phyloP scores from a whole-genome alignment of 2,888 invertebrate species.

The Melanostoma scalare region DNA sequence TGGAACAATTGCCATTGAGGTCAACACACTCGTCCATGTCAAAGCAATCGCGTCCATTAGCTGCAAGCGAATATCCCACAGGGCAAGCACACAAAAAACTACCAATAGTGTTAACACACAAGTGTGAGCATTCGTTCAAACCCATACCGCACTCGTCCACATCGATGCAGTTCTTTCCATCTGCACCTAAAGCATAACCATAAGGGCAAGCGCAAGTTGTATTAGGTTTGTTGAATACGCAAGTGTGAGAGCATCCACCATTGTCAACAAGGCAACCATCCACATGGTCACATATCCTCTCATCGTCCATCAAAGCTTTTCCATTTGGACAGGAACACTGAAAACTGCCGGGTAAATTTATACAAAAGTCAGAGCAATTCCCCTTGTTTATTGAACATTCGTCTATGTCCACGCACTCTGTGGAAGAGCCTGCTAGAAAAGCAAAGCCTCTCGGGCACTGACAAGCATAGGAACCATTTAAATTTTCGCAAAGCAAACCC shows the following conservation, averaged over 20 bases:
- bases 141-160: conserved; percentile 83
- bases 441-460: conserved; percentile 82
- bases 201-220: conserved; percentile 84
- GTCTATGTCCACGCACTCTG: conserved; percentile 82
- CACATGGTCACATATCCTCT: conserved; percentile 80
- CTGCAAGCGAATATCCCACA: conserved; percentile 80
- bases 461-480: conserved; percentile 82
- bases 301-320: conserved; percentile 74
- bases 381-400: conserved; percentile 81
- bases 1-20: conserved; percentile 84
- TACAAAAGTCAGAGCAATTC: conserved; percentile 83
- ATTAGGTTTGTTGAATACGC: conserved; percentile 81
- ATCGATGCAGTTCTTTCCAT: conserved; percentile 81
- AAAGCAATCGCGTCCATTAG: conserved; percentile 79
- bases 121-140: conserved; percentile 85
- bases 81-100: conserved; percentile 83
- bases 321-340: conserved; percentile 79
- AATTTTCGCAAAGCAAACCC: conserved; percentile 78
- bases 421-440: conserved; percentile 76
- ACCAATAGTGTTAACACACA: conserved; percentile 83
- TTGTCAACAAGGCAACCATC: conserved; percentile 83
- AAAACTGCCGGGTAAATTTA: conserved; percentile 78
- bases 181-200: conserved; percentile 83
- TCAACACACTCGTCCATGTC: conserved; percentile 84
- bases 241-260: conserved; percentile 82